These are phyloP conservation scores for Sylvia borin DNA, from an alignment of 2,797 vertebrate species.

Conservation along the genomic window DNA sequence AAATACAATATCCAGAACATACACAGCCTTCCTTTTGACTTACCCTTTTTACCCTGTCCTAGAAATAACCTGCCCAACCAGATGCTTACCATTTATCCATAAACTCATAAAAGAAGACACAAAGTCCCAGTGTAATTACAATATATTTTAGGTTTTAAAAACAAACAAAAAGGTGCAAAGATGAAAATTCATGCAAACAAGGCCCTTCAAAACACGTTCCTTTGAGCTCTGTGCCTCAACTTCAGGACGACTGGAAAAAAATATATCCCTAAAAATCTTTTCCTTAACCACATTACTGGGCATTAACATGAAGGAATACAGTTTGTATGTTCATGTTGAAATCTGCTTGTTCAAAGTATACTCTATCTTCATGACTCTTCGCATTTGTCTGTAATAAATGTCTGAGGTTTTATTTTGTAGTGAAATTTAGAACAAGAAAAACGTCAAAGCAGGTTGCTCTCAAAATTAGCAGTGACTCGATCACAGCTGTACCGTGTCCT, in stretches of 20 bases:
- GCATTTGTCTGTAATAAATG: neutral
- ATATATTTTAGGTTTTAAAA: neutral
- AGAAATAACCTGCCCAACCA: neutral
- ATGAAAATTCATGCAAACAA: neutral
- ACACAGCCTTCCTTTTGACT: neutral
- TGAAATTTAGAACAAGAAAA: neutral
- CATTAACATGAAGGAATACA: neutral
- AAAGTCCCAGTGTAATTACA: neutral
- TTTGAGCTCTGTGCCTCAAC: neutral
- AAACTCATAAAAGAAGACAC: neutral
- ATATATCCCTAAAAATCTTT: neutral
- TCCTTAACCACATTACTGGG: neutral
- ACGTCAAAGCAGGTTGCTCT: neutral
- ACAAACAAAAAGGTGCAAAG: too few species aligned
- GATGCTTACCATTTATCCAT: neutral
- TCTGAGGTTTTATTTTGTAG: neutral
- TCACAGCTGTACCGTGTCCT: neutral
- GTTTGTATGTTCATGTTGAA: neutral
- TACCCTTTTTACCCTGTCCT: neutral
- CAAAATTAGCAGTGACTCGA: neutral
- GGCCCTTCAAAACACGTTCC: neutral
- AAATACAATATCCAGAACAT: neutral
- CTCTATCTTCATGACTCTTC: neutral
- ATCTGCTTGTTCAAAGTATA: neutral
- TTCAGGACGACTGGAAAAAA: neutral